phyloP scores from a whole-genome alignment of 2,888 invertebrate species.

The Marronus borbonicus region DNA sequence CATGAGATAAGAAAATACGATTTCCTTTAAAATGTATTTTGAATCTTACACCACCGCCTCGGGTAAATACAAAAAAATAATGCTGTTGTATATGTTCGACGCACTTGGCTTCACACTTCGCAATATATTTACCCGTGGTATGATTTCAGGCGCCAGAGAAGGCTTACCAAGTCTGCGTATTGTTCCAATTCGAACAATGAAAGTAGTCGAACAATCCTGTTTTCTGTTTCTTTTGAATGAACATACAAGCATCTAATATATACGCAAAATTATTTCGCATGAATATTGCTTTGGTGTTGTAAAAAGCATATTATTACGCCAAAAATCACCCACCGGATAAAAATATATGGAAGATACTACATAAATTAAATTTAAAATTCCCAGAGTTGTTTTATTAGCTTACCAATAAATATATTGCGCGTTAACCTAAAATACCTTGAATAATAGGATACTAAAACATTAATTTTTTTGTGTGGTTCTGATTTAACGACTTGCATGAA shows the following conservation, averaged over 20 bases:
- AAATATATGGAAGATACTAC: too few relatives aligned
- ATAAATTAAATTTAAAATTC: background rate
- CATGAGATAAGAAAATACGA: background rate
- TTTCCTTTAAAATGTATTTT: slow-evolving; percentile 5
- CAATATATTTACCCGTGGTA: background rate
- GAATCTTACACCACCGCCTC: background rate
- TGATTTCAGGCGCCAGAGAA: background rate
- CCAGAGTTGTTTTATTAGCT: slow-evolving; percentile 13
- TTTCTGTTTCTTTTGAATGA: too few relatives aligned
- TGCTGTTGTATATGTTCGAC: background rate
- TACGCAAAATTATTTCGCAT: too few relatives aligned
- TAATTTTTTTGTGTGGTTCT: slow-evolving; percentile 7
- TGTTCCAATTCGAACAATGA: too few relatives aligned
- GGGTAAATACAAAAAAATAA: background rate
- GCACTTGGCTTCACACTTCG: background rate
- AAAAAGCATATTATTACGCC: too few relatives aligned
- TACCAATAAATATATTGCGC: background rate
- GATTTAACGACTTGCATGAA: slow-evolving; percentile 20
- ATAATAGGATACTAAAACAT: background rate
- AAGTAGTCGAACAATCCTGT: too few relatives aligned
- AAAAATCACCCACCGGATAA: too few relatives aligned
- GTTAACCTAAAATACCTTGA: background rate
- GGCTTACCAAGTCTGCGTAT: background rate
- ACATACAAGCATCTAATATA: too few relatives aligned
- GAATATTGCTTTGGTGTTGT: too few relatives aligned